Evolutionary conservation across 2,113 vertebrate genomes (phyloP).

Genomic region (Caloenas nicobarica): DNA sequence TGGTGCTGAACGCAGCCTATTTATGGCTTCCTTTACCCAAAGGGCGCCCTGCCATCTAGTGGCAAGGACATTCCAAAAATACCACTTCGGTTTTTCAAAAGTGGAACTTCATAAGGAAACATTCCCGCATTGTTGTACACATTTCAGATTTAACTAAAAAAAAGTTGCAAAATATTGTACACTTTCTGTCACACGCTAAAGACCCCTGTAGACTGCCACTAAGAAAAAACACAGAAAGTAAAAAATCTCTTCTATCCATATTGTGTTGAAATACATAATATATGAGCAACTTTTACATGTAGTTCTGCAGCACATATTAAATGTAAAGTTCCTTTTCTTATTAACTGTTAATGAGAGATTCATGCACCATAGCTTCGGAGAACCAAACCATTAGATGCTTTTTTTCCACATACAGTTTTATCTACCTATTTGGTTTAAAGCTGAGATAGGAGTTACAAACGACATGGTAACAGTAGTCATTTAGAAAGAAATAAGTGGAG

Average conservation of each 20-base stretch:
- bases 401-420: not conserved
- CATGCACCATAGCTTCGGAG: not conserved
- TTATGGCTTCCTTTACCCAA: not conserved
- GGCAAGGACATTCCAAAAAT: conserved; percentile 13
- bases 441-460: not conserved
- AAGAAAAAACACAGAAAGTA: not conserved
- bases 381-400: not conserved
- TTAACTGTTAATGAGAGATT: not conserved
- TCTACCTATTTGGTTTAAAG: not conserved
- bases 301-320: not conserved
- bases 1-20: accelerated
- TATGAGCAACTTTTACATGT: not conserved
- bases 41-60: conserved; percentile 73
- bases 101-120: not conserved
- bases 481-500: not conserved
- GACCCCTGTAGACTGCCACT: not conserved
- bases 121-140: accelerated
- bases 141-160: not conserved
- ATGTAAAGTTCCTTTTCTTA: not conserved
- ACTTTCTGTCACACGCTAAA: not conserved
- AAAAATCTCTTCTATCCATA: not conserved
- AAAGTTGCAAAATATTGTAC: not conserved
- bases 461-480: not conserved
- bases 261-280: not conserved
- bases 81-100: not conserved